Percentiles rank a stretch among this genome's conserved stretches.
Evolutionary conservation across 2,797 vertebrate species (phyloP).

Genomic region (Protonibea diacanthus): DNA sequence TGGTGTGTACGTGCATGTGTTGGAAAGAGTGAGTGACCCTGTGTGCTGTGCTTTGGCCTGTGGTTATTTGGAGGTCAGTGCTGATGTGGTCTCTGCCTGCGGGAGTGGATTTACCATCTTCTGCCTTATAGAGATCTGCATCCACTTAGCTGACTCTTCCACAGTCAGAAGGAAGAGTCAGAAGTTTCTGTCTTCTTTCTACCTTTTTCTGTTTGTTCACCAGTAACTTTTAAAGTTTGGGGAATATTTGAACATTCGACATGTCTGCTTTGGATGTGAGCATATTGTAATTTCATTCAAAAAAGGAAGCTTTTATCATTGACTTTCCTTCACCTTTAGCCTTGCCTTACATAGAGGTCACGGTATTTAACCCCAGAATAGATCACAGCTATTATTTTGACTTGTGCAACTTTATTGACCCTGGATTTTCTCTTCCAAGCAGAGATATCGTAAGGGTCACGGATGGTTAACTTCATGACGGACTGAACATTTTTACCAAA

Average conservation of each 20-base stretch:
- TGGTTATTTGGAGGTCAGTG: slow-evolving; percentile 78
- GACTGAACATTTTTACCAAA: slow-evolving; percentile 7
- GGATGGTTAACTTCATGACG: slow-evolving; percentile 22
- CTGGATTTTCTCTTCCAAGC: slow-evolving; percentile 28
- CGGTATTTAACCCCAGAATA: slow-evolving; percentile 43
- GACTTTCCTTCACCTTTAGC: slow-evolving; percentile 24
- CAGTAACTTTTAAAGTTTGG: slow-evolving; percentile 32
- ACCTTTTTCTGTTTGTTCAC: slow-evolving; percentile 42
- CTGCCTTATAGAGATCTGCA: slow-evolving; percentile 70
- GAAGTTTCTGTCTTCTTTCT: slow-evolving; percentile 44
- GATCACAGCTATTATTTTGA: slow-evolving; percentile 35
- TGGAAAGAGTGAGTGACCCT: slow-evolving; percentile 67
- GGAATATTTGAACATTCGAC: slow-evolving; percentile 8
- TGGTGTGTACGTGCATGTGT: slow-evolving; percentile 30
- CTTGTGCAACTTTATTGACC: slow-evolving; percentile 18
- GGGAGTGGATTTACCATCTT: slow-evolving; percentile 81
- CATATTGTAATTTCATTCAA: neutral
- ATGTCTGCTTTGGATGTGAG: neutral
- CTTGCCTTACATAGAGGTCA: slow-evolving; percentile 9
- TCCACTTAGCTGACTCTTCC: slow-evolving; percentile 63
- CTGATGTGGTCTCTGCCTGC: slow-evolving; percentile 77
- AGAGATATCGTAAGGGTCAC: slow-evolving; percentile 21
- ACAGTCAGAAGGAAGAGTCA: slow-evolving; percentile 21
- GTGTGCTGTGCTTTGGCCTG: slow-evolving; percentile 75
- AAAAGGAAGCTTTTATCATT: slow-evolving; percentile 19